These are phyloP conservation scores for Drosophila greeni DNA, from an alignment of 2,888 invertebrate species.

Conservation along the genomic window DNA sequence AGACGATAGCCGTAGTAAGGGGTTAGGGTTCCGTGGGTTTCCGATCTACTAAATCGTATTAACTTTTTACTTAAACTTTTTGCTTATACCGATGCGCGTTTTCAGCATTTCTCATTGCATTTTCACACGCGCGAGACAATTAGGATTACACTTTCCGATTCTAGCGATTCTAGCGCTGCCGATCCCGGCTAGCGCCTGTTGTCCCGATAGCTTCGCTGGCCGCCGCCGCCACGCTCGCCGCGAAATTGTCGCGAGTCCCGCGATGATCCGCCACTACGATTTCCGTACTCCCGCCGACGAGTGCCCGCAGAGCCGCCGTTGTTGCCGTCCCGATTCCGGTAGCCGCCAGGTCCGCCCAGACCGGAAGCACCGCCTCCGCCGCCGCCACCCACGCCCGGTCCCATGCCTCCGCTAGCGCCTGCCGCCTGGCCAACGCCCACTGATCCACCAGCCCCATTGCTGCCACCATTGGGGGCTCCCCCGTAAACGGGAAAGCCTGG, in stretches of 20 bases:
- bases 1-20: constrained; percentile 22
- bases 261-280: constrained; percentile 60
- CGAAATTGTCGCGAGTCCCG: constrained; percentile 80
- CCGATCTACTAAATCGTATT: constrained; percentile 12
- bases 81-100: constrained; percentile 32
- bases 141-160: constrained; percentile 44
- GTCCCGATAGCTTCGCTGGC: constrained; percentile 66
- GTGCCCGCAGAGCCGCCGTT: constrained; percentile 76
- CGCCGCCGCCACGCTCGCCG: constrained; percentile 69
- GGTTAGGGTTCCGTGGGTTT: constrained; percentile 15
- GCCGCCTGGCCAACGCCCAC: constrained; percentile 40
- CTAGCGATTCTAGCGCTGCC: constrained; percentile 13
- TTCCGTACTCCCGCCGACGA: constrained; percentile 69
- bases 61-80: constrained; percentile 28
- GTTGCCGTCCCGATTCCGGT: constrained; percentile 74
- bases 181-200: constrained; percentile 53
- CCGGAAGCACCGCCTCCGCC: constrained; percentile 44
- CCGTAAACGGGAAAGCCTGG: constrained; percentile 72
- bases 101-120: constrained; percentile 23
- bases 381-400: constrained; percentile 45
- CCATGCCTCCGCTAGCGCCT: constrained; percentile 41
- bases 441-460: constrained; percentile 52
- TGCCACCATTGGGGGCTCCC: constrained; percentile 53
- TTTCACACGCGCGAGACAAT: constrained; percentile 41
- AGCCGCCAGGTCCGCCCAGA: constrained; percentile 60